Base-by-base conservation (phyloP, 35 echinoderm and acorn worm genomes). In the Acanthaster planci region DNA sequence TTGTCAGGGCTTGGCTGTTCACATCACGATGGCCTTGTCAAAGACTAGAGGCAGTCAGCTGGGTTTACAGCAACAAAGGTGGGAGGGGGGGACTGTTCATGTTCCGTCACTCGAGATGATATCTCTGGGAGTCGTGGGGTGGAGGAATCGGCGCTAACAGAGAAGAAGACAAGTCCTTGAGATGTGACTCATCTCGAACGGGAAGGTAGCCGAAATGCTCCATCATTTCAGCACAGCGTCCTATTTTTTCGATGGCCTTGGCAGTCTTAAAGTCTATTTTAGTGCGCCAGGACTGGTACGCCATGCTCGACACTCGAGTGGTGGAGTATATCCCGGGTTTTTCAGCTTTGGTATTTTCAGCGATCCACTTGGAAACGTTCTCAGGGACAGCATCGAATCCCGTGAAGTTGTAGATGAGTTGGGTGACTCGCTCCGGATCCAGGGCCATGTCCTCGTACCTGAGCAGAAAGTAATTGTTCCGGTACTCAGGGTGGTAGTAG, bases 361-460 rank as follows among this genome's bases (percentile, higher is more conserved):
- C 22, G 16, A 96, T 75, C 93, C 93, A 96, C 9, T 67, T 17
- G 8, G 32, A 54, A 17, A 96, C 85, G 26, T 58, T 84, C 0
- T 18, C 4, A 17, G 89, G 89, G 76, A 96, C 78, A 14, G 64
- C 54, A 68, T 26, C 60, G 16, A 96, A 39, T 58, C 93, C 93
- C 8, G 85, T 23, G 64, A 96, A 96, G 21, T 92, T 60, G 53
- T 96, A 96, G 15, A 96, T 88, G 21, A 55, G 39, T 44, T 64
- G 17, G 14, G 89, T 87, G 10, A 83, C 64, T 39, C 76, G 27
- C 7, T 79, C 6, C 16, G 93, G 93, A 7, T 92, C 82, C 17
- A 44, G 51, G 8, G 93, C 80, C 5, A 92, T 59, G 50, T 96
- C 93, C 37, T 96, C 93, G 64, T 92, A 96, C 7, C 89, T 53